These are phyloP conservation scores for Neolamprologus variostigma DNA, from an alignment of 2,113 vertebrate species.

Conservation along the genomic window DNA sequence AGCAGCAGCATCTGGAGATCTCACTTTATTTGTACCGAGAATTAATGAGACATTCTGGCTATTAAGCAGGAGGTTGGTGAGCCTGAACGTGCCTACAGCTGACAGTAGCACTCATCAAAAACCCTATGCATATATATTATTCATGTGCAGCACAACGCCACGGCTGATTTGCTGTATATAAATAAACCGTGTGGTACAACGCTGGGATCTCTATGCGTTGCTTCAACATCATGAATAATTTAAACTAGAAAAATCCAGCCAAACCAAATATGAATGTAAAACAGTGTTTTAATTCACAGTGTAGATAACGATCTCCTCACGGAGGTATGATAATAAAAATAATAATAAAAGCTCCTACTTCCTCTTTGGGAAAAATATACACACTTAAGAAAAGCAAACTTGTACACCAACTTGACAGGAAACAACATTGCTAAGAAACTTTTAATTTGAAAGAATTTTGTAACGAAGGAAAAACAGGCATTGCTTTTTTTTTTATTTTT, in stretches of 20 bases:
- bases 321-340: neutral
- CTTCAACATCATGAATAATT: constrained; percentile 17
- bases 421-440: neutral
- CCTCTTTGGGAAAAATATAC: neutral
- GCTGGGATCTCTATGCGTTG: neutral
- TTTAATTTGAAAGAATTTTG: neutral
- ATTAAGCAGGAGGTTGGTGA: neutral
- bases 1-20: neutral
- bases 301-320: neutral
- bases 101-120: neutral
- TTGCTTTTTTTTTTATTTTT: neutral
- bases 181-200: neutral
- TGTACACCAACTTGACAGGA: neutral
- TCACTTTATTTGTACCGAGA: neutral
- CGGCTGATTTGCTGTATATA: neutral
- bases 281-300: neutral
- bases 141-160: neutral
- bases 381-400: neutral
- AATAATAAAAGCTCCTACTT: neutral
- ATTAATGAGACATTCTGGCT: neutral
- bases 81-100: neutral
- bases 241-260: neutral
- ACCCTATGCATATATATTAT: constrained; percentile 8
- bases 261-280: neutral
- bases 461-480: neutral